Conservation (phyloP, 2,888 invertebrate species). For the Andrena hattorfiana region DNA sequence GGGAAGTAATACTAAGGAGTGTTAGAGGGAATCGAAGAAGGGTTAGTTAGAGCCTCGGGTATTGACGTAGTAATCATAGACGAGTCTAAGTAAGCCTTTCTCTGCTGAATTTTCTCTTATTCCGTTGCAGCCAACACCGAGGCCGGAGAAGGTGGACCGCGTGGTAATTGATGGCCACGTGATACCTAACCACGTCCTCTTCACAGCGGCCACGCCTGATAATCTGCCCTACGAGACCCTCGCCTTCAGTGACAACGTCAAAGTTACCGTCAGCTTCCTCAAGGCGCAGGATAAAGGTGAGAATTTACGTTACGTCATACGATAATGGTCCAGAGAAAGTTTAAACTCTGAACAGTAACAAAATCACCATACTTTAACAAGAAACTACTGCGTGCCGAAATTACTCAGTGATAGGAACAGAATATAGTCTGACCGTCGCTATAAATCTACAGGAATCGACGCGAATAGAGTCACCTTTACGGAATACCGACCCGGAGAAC, state of each 20-base stretch:
- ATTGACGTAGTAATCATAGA: background rate
- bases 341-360: background rate
- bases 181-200: constrained; percentile 94
- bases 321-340: background rate
- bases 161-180: constrained; percentile 96
- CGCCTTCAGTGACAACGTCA: constrained; percentile 93
- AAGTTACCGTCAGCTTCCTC: constrained; percentile 93
- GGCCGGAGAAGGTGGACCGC: constrained; percentile 91
- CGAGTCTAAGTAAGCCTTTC: background rate
- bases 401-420: too few species aligned
- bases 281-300: constrained; percentile 86
- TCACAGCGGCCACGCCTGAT: constrained; percentile 93
- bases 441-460: too few species aligned
- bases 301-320: background rate
- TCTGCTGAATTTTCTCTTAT: background rate
- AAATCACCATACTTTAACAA: background rate
- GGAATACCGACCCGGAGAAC: too few species aligned
- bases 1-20: too few species aligned
- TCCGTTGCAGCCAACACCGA: constrained; percentile 87
- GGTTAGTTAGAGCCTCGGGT: background rate
- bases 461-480: too few species aligned
- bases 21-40: too few species aligned
- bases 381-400: too few species aligned
- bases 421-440: too few species aligned
- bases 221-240: constrained; percentile 91